A percentile compares a stretch with the other conserved stretches of the same genome.
Evolutionary conservation across 1,140 invertebrate genomes (phyloP).

Genomic region (Anthonomus grandis): DNA sequence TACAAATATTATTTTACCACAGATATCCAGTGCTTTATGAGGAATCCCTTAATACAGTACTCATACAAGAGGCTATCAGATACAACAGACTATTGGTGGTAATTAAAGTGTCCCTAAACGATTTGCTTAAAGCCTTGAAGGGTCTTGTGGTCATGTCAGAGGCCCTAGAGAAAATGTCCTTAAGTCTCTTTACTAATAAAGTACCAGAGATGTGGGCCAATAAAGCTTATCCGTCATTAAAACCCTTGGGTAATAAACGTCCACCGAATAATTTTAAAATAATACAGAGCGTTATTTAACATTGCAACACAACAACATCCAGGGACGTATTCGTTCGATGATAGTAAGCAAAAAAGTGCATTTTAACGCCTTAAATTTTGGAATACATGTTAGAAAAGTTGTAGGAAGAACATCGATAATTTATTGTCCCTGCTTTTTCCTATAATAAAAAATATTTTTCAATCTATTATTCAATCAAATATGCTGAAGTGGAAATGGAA

Average conservation of each 20-base stretch:
- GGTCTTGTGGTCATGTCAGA: conserved; percentile 77
- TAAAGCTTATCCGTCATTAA: conserved; percentile 77
- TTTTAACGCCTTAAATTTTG: too few species aligned
- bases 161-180: conserved; percentile 65
- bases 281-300: too few species aligned
- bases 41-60: conserved; percentile 80
- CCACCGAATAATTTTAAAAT: not conserved
- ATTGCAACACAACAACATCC: too few species aligned
- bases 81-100: conserved; percentile 68
- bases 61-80: conserved; percentile 74
- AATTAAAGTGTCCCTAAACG: conserved; percentile 61
- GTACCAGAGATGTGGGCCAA: conserved; percentile 70
- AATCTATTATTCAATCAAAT: too few species aligned
- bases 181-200: conserved; percentile 61
- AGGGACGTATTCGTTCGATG: too few species aligned
- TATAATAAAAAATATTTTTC: too few species aligned
- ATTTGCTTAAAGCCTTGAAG: conserved; percentile 70
- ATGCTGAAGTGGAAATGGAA: too few species aligned
- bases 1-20: conserved; percentile 17
- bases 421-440: too few species aligned
- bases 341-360: too few species aligned
- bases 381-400: too few species aligned
- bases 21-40: conserved; percentile 76
- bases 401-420: too few species aligned
- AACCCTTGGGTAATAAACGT: conserved; percentile 65